These are phyloP conservation scores for Leucophenga montana DNA, from an alignment of 2,888 invertebrate species.

Conservation along the genomic window DNA sequence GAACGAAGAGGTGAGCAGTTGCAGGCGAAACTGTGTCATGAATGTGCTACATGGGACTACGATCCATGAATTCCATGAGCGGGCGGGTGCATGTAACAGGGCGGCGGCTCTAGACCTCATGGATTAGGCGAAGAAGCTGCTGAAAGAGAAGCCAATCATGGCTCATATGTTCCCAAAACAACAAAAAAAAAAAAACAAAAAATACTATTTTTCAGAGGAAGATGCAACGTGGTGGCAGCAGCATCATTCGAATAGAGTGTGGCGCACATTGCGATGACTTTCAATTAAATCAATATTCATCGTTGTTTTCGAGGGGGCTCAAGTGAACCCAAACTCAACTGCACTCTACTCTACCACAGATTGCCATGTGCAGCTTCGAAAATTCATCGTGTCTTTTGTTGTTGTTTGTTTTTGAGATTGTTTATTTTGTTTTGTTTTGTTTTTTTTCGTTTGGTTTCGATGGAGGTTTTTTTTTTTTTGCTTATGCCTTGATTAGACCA, in stretches of 20 bases:
- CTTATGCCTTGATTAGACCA: slow-evolving; percentile 37
- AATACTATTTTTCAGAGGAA: too few species aligned
- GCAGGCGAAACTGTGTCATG: slow-evolving; percentile 11
- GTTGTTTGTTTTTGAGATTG: neutral
- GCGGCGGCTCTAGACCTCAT: slow-evolving; percentile 10
- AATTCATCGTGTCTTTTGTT: neutral
- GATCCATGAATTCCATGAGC: slow-evolving; percentile 37
- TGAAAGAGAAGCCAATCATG: too few species aligned
- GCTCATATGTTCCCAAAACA: too few species aligned
- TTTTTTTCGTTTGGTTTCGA: slow-evolving; percentile 14
- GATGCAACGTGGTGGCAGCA: too few species aligned
- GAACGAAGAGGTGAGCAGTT: neutral
- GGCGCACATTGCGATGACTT: slow-evolving; percentile 58
- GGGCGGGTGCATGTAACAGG: slow-evolving; percentile 12
- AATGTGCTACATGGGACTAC: slow-evolving; percentile 27
- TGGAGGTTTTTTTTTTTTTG: slow-evolving; percentile 20
- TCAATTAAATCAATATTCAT: slow-evolving; percentile 71
- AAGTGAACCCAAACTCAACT: slow-evolving; percentile 50
- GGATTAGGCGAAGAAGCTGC: too few species aligned
- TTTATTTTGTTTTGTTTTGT: slow-evolving; percentile 9
- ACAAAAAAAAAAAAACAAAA: too few species aligned
- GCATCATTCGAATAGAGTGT: slow-evolving; percentile 7
- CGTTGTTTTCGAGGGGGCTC: slow-evolving; percentile 58
- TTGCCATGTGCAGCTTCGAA: too few species aligned
- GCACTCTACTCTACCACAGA: neutral